Conservation (phyloP, 2,113 vertebrate genomes). For the Suricata suricatta region DNA sequence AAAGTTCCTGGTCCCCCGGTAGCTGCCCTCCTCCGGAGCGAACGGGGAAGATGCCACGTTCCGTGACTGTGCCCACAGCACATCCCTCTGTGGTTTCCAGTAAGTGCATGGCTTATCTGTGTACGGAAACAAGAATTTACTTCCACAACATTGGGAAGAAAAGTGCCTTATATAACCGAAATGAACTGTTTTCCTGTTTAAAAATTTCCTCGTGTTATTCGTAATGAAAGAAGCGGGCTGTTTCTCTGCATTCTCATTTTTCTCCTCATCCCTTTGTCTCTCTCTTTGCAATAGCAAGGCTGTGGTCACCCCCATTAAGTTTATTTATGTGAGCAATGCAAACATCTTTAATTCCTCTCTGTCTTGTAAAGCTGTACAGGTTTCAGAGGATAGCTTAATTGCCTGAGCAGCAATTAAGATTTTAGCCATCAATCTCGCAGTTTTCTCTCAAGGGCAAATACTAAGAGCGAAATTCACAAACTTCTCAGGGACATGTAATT, state of each 20-base stretch:
- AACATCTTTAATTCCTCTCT: background rate
- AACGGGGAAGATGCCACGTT: accelerated
- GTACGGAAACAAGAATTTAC: background rate
- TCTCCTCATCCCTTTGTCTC: background rate
- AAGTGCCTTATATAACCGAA: background rate
- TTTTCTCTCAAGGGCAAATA: background rate
- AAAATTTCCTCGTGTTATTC: background rate
- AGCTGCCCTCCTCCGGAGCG: accelerated
- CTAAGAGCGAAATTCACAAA: background rate
- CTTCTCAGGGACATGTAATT: background rate
- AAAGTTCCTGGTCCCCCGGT: accelerated
- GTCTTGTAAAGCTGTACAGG: background rate
- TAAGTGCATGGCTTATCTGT: accelerated
- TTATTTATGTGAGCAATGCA: background rate
- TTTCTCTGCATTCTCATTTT: no score
- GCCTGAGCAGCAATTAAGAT: background rate
- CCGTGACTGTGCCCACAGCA: no score
- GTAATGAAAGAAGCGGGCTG: background rate
- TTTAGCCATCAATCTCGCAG: background rate
- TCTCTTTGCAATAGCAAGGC: background rate
- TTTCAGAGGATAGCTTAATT: background rate
- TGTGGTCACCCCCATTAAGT: background rate
- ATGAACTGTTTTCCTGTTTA: background rate
- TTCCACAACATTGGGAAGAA: background rate
- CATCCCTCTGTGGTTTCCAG: background rate